Conservation (phyloP, 2,888 invertebrate species). For the Megamerina dolium region DNA sequence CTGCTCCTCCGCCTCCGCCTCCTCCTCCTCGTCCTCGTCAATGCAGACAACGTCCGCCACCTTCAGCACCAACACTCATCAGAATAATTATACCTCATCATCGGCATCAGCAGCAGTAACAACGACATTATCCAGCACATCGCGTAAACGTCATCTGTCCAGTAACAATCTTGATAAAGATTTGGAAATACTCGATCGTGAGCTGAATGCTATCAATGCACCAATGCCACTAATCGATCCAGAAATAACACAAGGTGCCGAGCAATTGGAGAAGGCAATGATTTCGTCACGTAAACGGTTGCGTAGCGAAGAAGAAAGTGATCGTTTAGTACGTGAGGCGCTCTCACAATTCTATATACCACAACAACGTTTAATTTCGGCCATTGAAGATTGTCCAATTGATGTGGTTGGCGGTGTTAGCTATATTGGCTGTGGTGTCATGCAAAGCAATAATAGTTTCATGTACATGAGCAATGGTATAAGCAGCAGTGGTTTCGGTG, state of each 20-base stretch:
- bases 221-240: conserved; percentile 50
- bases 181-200: conserved; percentile 49
- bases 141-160: conserved; percentile 39
- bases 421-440: conserved; percentile 10
- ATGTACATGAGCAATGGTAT: conserved; percentile 4
- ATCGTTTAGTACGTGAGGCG: conserved; percentile 63
- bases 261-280: conserved; percentile 46
- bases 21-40: conserved; percentile 6
- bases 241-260: conserved; percentile 49
- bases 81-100: conserved; percentile 1
- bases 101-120: conserved; percentile 7
- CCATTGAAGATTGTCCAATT: conserved; percentile 58
- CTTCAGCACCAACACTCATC: conserved; percentile 9
- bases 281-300: conserved; percentile 45
- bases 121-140: conserved; percentile 7
- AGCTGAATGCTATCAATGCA: conserved; percentile 49
- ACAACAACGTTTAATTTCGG: conserved; percentile 62
- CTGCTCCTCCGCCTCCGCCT: conserved; percentile 9
- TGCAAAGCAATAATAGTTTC: not conserved
- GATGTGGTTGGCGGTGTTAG: conserved; percentile 34
- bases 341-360: conserved; percentile 67
- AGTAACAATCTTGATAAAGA: conserved; percentile 48
- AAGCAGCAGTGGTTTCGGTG: conserved; percentile 4
- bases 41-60: conserved; percentile 1
- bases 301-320: conserved; percentile 59